Evolutionary conservation across 1,140 invertebrate species (phyloP), one percentile per base, ranked within the genome.

Genomic region (Plutomurus gul): DNA sequence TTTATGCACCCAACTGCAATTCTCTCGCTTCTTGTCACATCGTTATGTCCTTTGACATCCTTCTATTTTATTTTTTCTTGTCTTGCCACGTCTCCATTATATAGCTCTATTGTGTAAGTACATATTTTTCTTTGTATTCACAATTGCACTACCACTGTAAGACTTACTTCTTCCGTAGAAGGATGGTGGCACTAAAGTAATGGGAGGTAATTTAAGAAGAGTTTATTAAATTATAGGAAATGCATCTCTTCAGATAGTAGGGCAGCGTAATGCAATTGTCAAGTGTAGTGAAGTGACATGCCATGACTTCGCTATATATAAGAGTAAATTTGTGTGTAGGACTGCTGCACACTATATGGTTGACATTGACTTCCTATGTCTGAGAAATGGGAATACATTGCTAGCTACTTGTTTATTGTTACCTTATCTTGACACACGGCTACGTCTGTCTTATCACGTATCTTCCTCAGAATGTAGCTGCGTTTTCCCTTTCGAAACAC

Each of bases 1-100:
- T 75, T 75, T 75, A 75, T 75, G 73, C 73, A 75, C 43, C 73
- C 73, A 75, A 40, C 73, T 75, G n/a, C n/a, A n/a, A 47, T 20
- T 49, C 40, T 36, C 47, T 51, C 40, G 22, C 20, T 75, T 49
- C 70, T 36, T 72, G 36, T 72, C 70, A 20, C 70, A 39, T 72
- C 70, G 20, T 40, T 40, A 72, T 43, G 70, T 43, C 20, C 70
- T 43, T 72, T 72, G 70, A 72, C 70, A 72, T 72, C 37, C 70
- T 72, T 43, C 39, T 72, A 72, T 72, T 72, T 72, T 43, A 72
- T 72, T 72, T 39, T 43, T n/a, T 11, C 27, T 43, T 8, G 7
- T n/a, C 39, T 43, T 43, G n/a, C 39, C 2, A 13, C n/a, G n/a
- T n/a, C 39, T 43, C 11, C 39, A 13, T 10, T 13, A 43, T n/a